Evolutionary conservation across 1,140 invertebrate species (phyloP).

Genomic region (Zaprionus camerounensis): DNA sequence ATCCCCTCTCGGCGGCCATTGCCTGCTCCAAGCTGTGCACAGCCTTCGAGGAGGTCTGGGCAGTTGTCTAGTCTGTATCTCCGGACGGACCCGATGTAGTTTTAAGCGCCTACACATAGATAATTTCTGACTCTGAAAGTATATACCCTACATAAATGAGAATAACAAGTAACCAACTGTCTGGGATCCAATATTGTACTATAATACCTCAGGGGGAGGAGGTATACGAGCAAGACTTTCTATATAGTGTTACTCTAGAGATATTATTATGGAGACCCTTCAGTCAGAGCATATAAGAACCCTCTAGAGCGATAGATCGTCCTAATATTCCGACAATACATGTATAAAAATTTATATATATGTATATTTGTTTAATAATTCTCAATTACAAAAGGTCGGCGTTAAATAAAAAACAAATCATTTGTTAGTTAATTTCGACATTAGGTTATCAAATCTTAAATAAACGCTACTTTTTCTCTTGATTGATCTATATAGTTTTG

Average conservation of each 20-base stretch:
- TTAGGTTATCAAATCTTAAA: constrained; percentile 20
- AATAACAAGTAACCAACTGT: not conserved
- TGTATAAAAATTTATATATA: constrained; percentile 20
- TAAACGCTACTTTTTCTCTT: constrained; percentile 4
- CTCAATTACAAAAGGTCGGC: constrained; percentile 68
- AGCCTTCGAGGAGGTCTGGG: constrained; percentile 99
- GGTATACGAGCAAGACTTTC: too few relatives aligned
- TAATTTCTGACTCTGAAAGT: not conserved
- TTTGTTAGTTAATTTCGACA: constrained; percentile 8
- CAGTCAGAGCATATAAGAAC: too few relatives aligned
- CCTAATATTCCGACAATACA: not conserved
- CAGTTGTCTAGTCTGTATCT: constrained; percentile 84
- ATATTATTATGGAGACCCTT: too few relatives aligned
- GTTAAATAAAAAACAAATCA: constrained; percentile 39
- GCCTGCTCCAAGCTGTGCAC: constrained; percentile 98
- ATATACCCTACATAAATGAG: not conserved
- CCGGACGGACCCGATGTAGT: not conserved
- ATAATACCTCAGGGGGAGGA: not conserved
- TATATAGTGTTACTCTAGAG: too few relatives aligned
- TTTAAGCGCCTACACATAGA: constrained; percentile 5
- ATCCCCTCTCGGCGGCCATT: constrained; percentile 97
- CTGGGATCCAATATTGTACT: not conserved
- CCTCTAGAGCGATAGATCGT: not conserved
- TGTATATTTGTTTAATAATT: constrained; percentile 54
- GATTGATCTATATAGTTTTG: not conserved